A percentile compares a stretch with the other conserved stretches of the same genome.
Conservation (phyloP, 2,113 vertebrate species). For the Caretta caretta region DNA sequence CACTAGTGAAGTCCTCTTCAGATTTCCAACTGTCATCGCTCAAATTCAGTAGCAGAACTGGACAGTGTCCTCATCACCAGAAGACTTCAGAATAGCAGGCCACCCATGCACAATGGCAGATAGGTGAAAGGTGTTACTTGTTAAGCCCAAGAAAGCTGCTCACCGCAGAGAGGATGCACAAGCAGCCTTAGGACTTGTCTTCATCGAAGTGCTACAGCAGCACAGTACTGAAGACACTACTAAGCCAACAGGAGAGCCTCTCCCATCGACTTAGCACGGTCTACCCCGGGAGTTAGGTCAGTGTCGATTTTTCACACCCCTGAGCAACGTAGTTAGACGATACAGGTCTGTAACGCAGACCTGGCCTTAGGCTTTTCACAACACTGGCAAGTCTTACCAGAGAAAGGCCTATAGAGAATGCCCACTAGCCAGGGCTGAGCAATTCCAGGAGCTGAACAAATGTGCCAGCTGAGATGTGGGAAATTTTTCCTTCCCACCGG, state of each 20-base stretch:
- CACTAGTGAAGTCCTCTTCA: conserved; percentile 77
- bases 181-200: fast-evolving
- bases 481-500: background rate
- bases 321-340: background rate
- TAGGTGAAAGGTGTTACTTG: background rate
- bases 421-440: fast-evolving
- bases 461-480: background rate
- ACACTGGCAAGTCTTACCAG: background rate
- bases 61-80: conserved; percentile 85
- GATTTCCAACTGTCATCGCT: conserved; percentile 78
- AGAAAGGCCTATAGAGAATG: background rate
- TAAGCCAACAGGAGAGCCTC: background rate
- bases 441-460: background rate
- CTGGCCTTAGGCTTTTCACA: background rate
- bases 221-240: background rate
- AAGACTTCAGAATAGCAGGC: conserved; percentile 57
- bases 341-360: background rate
- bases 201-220: no score
- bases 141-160: background rate
- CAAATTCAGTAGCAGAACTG: conserved; percentile 90
- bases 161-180: background rate
- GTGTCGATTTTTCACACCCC: background rate
- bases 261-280: background rate
- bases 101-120: background rate
- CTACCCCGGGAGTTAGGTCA: background rate